phyloP scores from a whole-genome alignment of 2,113 vertebrate species.

The Sander lucioperca region DNA sequence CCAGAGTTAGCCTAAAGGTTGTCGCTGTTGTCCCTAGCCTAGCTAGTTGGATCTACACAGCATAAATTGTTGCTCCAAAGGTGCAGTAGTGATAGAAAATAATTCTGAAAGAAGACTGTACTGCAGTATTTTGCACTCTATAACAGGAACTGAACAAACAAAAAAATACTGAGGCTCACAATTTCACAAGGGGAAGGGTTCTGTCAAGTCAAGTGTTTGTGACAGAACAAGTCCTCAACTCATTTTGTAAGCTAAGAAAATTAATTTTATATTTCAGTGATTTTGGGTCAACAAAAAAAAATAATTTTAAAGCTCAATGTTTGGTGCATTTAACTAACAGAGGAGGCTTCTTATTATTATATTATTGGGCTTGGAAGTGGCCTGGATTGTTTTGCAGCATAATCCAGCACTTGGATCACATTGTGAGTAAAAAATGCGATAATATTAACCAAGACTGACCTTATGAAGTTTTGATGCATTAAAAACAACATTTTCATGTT shows the following conservation, averaged over 20 bases:
- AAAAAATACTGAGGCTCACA: not conserved
- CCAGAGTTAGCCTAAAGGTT: not conserved
- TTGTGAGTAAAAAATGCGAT: too few relatives aligned
- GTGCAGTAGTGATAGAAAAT: too few relatives aligned
- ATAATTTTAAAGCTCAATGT: not conserved
- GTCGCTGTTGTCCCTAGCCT: too few relatives aligned
- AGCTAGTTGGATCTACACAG: not conserved
- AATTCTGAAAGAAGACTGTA: not conserved
- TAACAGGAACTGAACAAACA: constrained; percentile 13
- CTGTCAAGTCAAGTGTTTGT: not conserved
- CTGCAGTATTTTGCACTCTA: not conserved
- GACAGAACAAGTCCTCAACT: not conserved
- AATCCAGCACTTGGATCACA: not conserved
- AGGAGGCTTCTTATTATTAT: too few relatives aligned
- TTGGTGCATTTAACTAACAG: not conserved
- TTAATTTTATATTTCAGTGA: not conserved
- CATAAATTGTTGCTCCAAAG: not conserved
- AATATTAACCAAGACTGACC: not conserved
- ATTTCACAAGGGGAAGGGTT: constrained; percentile 35
- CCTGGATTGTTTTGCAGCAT: not conserved
- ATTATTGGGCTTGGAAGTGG: too few relatives aligned
- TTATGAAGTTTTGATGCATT: not conserved
- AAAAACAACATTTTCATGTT: not conserved
- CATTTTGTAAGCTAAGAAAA: constrained; percentile 39
- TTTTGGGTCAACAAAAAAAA: not conserved